Base-by-base conservation (phyloP, 1,140 invertebrate genomes). In the Papilio polytes region DNA sequence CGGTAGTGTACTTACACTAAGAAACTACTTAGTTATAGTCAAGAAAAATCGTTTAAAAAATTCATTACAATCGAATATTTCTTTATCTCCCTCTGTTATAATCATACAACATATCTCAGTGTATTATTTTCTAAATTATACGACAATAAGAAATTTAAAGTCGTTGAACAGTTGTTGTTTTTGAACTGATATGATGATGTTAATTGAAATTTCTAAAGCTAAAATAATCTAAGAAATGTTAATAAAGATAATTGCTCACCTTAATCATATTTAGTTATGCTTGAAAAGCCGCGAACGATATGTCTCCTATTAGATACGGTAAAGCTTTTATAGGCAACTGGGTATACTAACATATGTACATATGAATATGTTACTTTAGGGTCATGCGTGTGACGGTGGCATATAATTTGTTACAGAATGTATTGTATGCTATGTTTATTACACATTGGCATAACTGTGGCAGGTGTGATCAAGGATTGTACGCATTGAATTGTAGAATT, bases 181-280 rank as follows among this genome's bases (percentile, higher is more conserved):
- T 26, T 26, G 2, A 26, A 26, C 26, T n/a, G n/a, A n/a, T n/a
- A n/a, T n/a, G n/a, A n/a, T n/a, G n/a, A n/a, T n/a, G n/a, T n/a
- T n/a, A n/a, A n/a, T n/a, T n/a, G n/a, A n/a, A n/a, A n/a, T n/a
- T n/a, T n/a, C n/a, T n/a, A n/a, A n/a, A n/a, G n/a, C n/a, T n/a
- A n/a, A n/a, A n/a, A 2, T 26, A 26, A 26, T 1, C 7, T 9
- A 20, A 63, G 10, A 12, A 22, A 22, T 15, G 6, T 31, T 4
- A 70, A 15, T 70, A 70, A 53, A 73, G 41, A 48, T 31, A 51
- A 81, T 56, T 74, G 88, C 91, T 94, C 86, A 94, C 92, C 89
- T 93, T 92, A 80, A 91, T 84, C 88, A 91, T 94, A 82, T 85
- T 90, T 83, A 80, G 80, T 88, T 72, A 88, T 81, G 84, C 84